These are phyloP conservation scores for Andricus curvator DNA, from an alignment of 2,888 invertebrate genomes.

Conservation along the genomic window DNA sequence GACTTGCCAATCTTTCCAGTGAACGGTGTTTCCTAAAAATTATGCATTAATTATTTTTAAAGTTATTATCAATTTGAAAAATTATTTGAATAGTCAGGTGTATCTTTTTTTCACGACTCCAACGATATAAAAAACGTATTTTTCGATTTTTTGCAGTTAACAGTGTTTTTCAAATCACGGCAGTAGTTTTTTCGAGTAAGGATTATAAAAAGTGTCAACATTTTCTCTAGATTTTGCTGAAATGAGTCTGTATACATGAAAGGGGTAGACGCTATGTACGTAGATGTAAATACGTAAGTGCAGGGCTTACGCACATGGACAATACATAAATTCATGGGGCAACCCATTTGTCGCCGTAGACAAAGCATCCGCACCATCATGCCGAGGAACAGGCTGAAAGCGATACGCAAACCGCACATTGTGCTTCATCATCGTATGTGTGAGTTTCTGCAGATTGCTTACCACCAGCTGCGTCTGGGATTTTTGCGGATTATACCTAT, in stretches of 20 bases:
- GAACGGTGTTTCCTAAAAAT: too few relatives aligned
- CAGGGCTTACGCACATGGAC: conserved; percentile 21
- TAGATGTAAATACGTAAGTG: background rate
- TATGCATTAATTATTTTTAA: too few relatives aligned
- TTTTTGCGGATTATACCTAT: conserved; percentile 10
- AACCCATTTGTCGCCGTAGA: conserved; percentile 38
- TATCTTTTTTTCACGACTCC: too few relatives aligned
- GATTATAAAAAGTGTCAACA: background rate
- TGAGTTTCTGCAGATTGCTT: conserved; percentile 39
- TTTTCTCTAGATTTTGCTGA: background rate
- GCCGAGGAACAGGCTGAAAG: conserved; percentile 36
- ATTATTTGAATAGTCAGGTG: too few relatives aligned
- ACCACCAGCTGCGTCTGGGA: conserved; percentile 2
- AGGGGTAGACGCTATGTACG: background rate
- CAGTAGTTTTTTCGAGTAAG: too few relatives aligned
- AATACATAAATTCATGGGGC: conserved; percentile 32
- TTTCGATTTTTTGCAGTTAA: too few relatives aligned
- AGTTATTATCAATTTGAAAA: too few relatives aligned
- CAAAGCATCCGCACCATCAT: conserved; percentile 38
- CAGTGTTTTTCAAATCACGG: too few relatives aligned
- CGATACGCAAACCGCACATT: conserved; percentile 36
- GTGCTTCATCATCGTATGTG: conserved; percentile 30
- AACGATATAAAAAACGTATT: too few relatives aligned
- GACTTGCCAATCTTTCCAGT: too few relatives aligned
- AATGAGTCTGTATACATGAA: background rate